A percentile compares a stretch with the other conserved stretches of the same genome.
Conservation (phyloP, 2,888 invertebrate genomes). For the Alcis repandata region DNA sequence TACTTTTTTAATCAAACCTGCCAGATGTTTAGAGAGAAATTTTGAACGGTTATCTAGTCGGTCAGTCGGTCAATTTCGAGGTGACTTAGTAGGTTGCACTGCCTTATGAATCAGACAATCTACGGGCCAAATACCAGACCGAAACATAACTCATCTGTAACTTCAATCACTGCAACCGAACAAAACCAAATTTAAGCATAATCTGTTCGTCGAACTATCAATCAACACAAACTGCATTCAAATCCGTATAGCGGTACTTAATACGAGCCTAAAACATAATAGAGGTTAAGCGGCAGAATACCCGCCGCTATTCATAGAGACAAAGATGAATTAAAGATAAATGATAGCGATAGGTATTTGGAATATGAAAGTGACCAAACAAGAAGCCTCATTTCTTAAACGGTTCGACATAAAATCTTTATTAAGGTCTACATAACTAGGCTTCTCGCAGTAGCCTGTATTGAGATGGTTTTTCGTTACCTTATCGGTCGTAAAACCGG, state of each 20-base stretch:
- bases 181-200: slow-evolving; percentile 32
- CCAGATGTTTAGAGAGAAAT: slow-evolving; percentile 31
- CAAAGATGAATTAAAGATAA: slow-evolving; percentile 30
- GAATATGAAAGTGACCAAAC: slow-evolving; percentile 38
- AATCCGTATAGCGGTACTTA: slow-evolving; percentile 34
- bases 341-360: slow-evolving; percentile 24
- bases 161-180: slow-evolving; percentile 23
- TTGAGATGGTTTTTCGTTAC: slow-evolving; percentile 2
- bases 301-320: slow-evolving; percentile 26
- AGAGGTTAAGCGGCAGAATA: slow-evolving; percentile 16
- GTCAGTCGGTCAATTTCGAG: slow-evolving; percentile 35
- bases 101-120: slow-evolving; percentile 24
- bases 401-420: slow-evolving; percentile 25
- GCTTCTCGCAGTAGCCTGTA: not conserved
- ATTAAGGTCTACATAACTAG: slow-evolving; percentile 22
- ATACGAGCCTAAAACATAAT: slow-evolving; percentile 25
- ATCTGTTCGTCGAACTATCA: slow-evolving; percentile 36
- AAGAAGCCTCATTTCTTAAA: slow-evolving; percentile 31
- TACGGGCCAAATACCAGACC: slow-evolving; percentile 27
- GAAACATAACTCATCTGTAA: slow-evolving; percentile 32
- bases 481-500: slow-evolving; percentile 24
- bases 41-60: slow-evolving; percentile 30
- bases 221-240: slow-evolving; percentile 36
- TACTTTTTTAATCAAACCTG: slow-evolving; percentile 29
- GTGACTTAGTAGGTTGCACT: slow-evolving; percentile 25